Evolutionary conservation across 2,113 vertebrate species (phyloP), one percentile per base, ranked within the genome.

Genomic region (Lasiurus borealis): DNA sequence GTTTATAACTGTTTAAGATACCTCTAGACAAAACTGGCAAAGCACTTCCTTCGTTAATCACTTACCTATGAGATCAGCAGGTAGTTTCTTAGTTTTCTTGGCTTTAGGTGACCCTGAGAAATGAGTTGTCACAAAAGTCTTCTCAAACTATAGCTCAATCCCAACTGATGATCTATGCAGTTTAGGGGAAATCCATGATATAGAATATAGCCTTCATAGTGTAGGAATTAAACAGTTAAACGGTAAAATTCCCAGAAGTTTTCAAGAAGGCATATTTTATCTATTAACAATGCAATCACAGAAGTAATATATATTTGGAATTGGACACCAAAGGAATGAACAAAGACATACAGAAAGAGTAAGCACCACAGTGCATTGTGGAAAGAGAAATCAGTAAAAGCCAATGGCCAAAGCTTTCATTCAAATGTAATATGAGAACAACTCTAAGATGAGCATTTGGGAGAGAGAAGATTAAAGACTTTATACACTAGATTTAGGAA

Each of bases 1-100:
- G 8, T 68, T 62, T 95, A n/a, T 83, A 29, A 86, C 29, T 90
- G 2, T 52, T 93, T 86, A 84, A 82, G 44, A 27, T 13, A 76
- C 0, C 21, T 93, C 14, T 29, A 89, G 25, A 44, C 93, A 27
- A 95, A 95, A n/a, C 2, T 19, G 52, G 15, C 34, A 46, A 81
- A 86, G 72, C 3, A 64, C 29, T 83, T 54, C 73, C 18, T 71
- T 36, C 36, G 25, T 69, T 71, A 88, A 44, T 80, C 31, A 89
- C 21, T 36, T 75, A 80, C 12, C 54, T 77, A n/a, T 88, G 48
- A 92, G 82, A 73, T 52, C 48, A 85, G n/a, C 34, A 57, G 48
- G 52, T 84, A 23, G 2, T 76, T 83, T 81, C 44, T 90, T 25
- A 73, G 34, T 83, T 83, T 44, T 72, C 1, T 48, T 85, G 76